phyloP scores from a whole-genome alignment of 2,797 vertebrate species.

The Pangasius mekongensis region DNA sequence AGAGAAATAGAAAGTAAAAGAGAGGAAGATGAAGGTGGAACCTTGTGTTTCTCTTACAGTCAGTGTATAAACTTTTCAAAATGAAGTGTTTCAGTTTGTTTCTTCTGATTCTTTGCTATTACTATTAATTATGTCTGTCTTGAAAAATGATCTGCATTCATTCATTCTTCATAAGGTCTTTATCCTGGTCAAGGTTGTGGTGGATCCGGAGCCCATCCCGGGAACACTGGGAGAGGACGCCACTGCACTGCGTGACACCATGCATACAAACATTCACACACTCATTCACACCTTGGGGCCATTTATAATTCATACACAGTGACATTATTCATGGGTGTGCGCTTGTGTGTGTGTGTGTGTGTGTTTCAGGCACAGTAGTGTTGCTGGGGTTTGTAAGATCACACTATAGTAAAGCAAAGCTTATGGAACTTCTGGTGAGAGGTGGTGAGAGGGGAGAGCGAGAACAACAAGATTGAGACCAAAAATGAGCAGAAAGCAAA shows the following conservation, averaged over 20 bases:
- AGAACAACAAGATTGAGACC: not conserved
- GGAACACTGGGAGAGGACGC: not conserved
- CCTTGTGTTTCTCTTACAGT: not conserved
- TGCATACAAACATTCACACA: not conserved
- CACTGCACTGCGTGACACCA: not conserved
- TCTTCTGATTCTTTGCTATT: not conserved
- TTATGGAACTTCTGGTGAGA: not conserved
- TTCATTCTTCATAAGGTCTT: not conserved
- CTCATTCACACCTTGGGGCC: not conserved
- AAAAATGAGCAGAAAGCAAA: not conserved
- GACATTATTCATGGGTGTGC: not conserved
- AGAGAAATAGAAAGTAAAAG: not conserved
- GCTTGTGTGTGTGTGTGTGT: not conserved
- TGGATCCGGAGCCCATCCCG: not conserved
- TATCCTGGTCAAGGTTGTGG: not conserved
- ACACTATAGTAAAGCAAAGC: not conserved
- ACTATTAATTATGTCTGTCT: not conserved
- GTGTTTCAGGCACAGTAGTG: not conserved
- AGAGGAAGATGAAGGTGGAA: not conserved
- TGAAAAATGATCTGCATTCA: not conserved
- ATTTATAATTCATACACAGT: conserved; percentile 12
- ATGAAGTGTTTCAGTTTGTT: not conserved
- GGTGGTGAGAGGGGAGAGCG: not conserved
- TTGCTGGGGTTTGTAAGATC: not conserved
- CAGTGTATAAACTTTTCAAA: not conserved